Evolutionary conservation across 1,140 invertebrate species (phyloP), one percentile per base, ranked within the genome.

Genomic region (Drosophila sucinea): DNA sequence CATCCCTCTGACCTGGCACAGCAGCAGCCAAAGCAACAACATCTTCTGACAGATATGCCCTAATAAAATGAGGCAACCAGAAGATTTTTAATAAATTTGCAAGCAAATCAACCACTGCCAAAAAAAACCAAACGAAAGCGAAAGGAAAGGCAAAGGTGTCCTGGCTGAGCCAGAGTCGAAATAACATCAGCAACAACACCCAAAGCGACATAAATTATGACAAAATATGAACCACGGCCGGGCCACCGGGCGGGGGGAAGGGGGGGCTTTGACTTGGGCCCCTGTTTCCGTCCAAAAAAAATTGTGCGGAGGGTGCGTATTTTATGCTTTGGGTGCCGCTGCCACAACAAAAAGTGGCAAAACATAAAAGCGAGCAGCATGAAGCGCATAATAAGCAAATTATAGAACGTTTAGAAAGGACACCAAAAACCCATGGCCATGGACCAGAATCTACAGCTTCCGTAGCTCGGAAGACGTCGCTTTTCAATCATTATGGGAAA

Each of bases 31-130:
- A 67, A 35, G 32, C 60, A 10, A 51, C 51, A 63, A 17, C 64
- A 66, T 66, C 70, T 67, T 82, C 80, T 83, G 77, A 87, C 76
- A 72, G 70, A 77, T 87, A 76, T 77, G 70, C 58, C 73, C n/a
- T 80, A 83, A 87, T 83, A 84, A 89, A 87, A 87, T 80, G 84
- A 87, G 82, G 81, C 79, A 86, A 70, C 83, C 80, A 67, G 68
- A 78, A 75, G 84, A 89, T 81, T 87, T 87, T 87, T 89, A 87
- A 87, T 87, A 87, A 89, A 87, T 89, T 89, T 89, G 84, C 84
- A 81, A 78, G 65, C 84, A 74, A 74, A 87, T 82, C 82, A 87
- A 86, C 79, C 79, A 87, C 76, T 79, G 83, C 67, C 79, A 63
- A 79, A 73, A 40, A 40, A 61, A 60, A 60, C 23, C 5, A 25